Evolutionary conservation across 23 tunicate genomes (phyloP), one percentile per base, ranked within the genome.

Genomic region (Halocynthia aurantium): DNA sequence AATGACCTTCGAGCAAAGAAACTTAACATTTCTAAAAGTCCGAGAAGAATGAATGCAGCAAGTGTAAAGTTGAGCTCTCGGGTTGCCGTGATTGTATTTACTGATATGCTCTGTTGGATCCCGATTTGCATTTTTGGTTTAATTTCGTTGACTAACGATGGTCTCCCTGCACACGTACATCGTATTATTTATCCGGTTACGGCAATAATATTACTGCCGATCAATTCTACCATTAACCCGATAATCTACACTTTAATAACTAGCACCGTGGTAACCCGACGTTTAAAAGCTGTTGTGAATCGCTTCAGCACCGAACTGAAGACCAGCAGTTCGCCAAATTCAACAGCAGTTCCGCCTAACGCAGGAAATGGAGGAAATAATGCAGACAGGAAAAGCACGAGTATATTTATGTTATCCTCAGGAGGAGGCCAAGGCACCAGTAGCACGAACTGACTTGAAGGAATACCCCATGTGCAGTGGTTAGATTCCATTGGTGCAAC

Each of bases 71-170:
- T 65, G 1, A 65, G 31, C 6, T 40, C 70, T 8, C 70, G 70
- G 6, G 70, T 65, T 10, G 70, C 70, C 0, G 70, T 65, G 70
- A 40, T 65, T 40, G 70, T 65, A 10, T 10, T 65, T 9, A 65
- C 70, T 40, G 70, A 65, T 49, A 65, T 65, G 70, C 19, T 65
- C 49, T 65, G 70, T 15, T 65, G 70, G 70, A 65, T 65, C 9
- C 70, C 70, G 6, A 49, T 65, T 10, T 65, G 70, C 70, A 8
- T 15, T 15, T 20, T 65, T 65, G 70, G 49, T 9, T 40, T 65
- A 9, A 20, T 20, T 15, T 65, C 70, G 10, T 15, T 65, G 13
- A 10, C 19, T 10, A 5, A 10, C 19, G 70, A 6, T 11, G 70
- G 70, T 1, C 19, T 65, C 6, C 22, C 49, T 6, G 70, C 10